A percentile compares a stretch with the other conserved stretches of the same genome.
phyloP scores from a whole-genome alignment of 1,140 invertebrate species.

The Neodiprion fabricii region DNA sequence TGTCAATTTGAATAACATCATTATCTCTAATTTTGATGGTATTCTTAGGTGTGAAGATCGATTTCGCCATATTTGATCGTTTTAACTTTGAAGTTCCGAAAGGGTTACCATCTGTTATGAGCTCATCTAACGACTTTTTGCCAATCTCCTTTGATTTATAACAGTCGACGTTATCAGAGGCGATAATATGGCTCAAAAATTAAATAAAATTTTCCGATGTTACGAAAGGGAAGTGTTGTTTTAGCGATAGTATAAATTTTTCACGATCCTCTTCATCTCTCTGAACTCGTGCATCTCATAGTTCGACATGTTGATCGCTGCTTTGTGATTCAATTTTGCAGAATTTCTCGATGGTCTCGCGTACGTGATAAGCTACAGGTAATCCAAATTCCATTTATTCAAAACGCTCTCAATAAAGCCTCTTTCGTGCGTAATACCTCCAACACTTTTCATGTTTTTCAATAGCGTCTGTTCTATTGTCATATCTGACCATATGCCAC shows the following conservation, averaged over 20 bases:
- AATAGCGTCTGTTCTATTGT: slow-evolving; percentile 51
- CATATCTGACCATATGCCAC: slow-evolving; percentile 52
- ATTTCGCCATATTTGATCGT: slow-evolving; percentile 34
- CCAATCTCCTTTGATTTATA: slow-evolving; percentile 49
- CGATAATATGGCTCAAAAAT: slow-evolving; percentile 49
- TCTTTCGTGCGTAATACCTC: slow-evolving; percentile 25
- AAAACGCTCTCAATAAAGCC: slow-evolving; percentile 29
- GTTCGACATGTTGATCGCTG: slow-evolving; percentile 56
- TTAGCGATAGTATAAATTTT: slow-evolving; percentile 49
- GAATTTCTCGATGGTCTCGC: slow-evolving; percentile 44
- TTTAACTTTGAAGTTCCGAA: slow-evolving; percentile 28
- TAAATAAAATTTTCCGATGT: slow-evolving; percentile 42
- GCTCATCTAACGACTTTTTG: slow-evolving; percentile 14
- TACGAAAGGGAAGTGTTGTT: slow-evolving; percentile 44
- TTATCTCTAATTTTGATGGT: slow-evolving; percentile 18
- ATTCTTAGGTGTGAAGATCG: slow-evolving; percentile 34
- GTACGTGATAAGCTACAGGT: slow-evolving; percentile 25
- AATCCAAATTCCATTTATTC: slow-evolving; percentile 25
- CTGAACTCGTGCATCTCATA: slow-evolving; percentile 46
- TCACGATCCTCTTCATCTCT: slow-evolving; percentile 47
- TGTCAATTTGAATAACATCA: background rate
- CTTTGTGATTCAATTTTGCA: slow-evolving; percentile 42
- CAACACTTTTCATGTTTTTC: slow-evolving; percentile 40
- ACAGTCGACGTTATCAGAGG: slow-evolving; percentile 50
- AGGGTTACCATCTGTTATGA: slow-evolving; percentile 19